Evolutionary conservation across 2,888 invertebrate species (phyloP), one percentile per base, ranked within the genome.

Genomic region (Sylvicola fuscatus): DNA sequence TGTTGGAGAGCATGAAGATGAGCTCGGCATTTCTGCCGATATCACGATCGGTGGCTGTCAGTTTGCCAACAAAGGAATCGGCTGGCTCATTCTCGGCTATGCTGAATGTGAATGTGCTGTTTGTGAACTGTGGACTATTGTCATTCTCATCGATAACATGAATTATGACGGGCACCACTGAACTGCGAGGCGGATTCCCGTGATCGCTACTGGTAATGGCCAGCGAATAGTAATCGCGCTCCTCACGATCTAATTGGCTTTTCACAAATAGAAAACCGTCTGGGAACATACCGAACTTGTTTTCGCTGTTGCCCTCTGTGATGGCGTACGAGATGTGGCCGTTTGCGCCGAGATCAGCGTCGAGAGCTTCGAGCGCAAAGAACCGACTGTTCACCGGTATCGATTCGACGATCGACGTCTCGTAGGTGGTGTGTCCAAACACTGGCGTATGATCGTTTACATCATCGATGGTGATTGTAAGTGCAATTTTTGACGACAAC

Each of bases 61-160:
- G 61, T 56, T 86, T 86, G 2, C 95, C 87, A 17, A 97, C 84
- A 58, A 89, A 90, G 0, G 87, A 81, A 53, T 86, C 86, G 0
- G 78, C 70, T 2, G 82, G 79, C 43, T 83, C 81, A 55, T 89
- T 87, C 60, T 90, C 89, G 36, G 78, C 72, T 13, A 95, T 72
- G 53, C 74, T 81, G 52, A 93, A 90, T 39, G 79, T 77, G 57
- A 95, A 97, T 12, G 84, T 84, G 21, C 74, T 71, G 47, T 93
- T 87, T 3, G 78, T 76, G 58, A 98, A 97, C 52, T 79, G 72
- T 0, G 97, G 97, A 21, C 79, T 73, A 55, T 93, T 90, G 59
- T 97, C 95, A 57, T 98, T 97, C 60, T 93, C 90, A 60, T 95
- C 97, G 41, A 89, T 74, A 14, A 95, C 75, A 51, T 90, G 87